A percentile compares a stretch with the other conserved stretches of the same genome.
These are phyloP conservation scores for Chaetogeoica ovagalla DNA, from an alignment of 2,888 invertebrate species.

Conservation along the genomic window DNA sequence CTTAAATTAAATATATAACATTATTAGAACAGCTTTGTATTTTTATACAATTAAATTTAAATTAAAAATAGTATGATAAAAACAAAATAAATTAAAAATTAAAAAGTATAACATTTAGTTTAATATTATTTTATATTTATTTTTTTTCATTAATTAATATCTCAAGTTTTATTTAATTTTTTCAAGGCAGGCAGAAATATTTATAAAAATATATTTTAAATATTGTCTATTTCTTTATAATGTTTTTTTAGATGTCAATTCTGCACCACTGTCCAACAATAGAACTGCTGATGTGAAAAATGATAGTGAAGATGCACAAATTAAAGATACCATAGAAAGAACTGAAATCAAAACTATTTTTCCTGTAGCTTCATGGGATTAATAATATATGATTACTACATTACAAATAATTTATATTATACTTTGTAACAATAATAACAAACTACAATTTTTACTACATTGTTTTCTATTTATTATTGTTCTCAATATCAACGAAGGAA, in stretches of 20 bases:
- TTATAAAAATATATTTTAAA: background rate
- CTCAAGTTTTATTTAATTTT: background rate
- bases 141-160: too few relatives aligned
- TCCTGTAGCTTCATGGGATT: conserved; percentile 46
- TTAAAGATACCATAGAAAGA: background rate
- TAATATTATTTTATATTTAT: too few relatives aligned
- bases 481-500: too few relatives aligned
- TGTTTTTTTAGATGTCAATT: conserved; percentile 11
- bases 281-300: background rate
- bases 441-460: background rate
- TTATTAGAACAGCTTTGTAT: too few relatives aligned
- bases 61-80: too few relatives aligned
- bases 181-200: background rate
- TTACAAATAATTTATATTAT: conserved; percentile 9
- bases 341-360: conserved; percentile 32
- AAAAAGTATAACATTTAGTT: too few relatives aligned
- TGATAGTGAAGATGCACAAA: background rate
- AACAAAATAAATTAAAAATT: too few relatives aligned
- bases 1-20: too few relatives aligned
- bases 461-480: background rate
- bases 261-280: background rate
- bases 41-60: too few relatives aligned
- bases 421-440: background rate
- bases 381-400: background rate
- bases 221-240: background rate